Evolutionary conservation across 2,113 vertebrate genomes (phyloP).

Genomic region (Leuciscus idus): DNA sequence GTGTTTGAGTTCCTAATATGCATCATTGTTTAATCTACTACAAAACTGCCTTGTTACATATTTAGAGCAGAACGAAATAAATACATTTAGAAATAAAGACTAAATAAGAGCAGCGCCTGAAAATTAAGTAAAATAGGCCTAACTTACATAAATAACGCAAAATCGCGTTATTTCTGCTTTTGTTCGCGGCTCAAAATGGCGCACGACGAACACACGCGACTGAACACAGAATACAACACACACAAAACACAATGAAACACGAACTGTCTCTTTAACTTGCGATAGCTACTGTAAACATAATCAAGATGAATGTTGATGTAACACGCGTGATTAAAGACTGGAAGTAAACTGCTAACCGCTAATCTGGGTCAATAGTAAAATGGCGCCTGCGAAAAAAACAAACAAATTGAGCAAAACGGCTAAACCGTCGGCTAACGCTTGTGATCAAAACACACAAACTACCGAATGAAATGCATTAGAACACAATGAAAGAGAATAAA

Average conservation of each 20-base stretch:
- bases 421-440: fast-evolving
- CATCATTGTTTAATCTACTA: background rate
- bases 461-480: fast-evolving
- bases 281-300: background rate
- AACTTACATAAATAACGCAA: slow-evolving; percentile 55
- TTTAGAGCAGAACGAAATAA: background rate
- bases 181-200: slow-evolving; percentile 50
- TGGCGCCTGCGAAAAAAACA: background rate
- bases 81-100: background rate
- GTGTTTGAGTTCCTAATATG: background rate
- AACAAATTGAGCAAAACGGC: background rate
- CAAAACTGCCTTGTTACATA: background rate
- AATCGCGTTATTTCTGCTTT: background rate
- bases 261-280: background rate
- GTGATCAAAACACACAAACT: fast-evolving
- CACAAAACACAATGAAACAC: background rate
- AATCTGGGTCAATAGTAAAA: slow-evolving; percentile 16
- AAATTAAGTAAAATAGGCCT: background rate
- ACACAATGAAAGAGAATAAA: no score
- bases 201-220: background rate
- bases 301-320: background rate
- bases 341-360: background rate
- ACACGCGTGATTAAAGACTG: background rate
- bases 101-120: background rate
- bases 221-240: background rate